Evolutionary conservation across 2,888 invertebrate genomes (phyloP), one percentile per base, ranked within the genome.

Genomic region (Drosophila incognita): DNA sequence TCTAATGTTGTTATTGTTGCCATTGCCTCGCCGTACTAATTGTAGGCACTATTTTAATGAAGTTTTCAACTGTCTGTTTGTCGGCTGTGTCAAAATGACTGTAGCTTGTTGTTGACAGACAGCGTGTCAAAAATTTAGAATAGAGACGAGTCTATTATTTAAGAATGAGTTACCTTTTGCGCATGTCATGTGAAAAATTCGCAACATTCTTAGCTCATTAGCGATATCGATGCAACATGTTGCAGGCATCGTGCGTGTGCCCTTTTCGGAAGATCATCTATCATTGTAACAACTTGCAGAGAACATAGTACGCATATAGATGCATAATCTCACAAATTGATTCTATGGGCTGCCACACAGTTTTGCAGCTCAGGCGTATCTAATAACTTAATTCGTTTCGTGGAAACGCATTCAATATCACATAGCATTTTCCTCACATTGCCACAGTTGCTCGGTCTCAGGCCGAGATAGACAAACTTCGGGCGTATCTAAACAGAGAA

Each of bases 301-400:
- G 66, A 53, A 68, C 61, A 56, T 49, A 10, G 62, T 36, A 63
- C 49, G 51, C 57, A 62, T 48, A 24, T 24, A 36, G 4, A 49
- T 61, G 63, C 57, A 63, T 68, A 76, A 74, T 74, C 82, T 70
- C 62, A 69, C 56, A 81, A 77, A 81, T 77, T 81, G 81, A 82
- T 85, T 79, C 69, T 81, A 51, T 70, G 83, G 53, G 13, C 60
- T 24, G 46, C 46, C 75, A 71, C 56, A 80, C 54, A 76, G 76
- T 76, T 84, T 63, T 74, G 71, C 79, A 70, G 70, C 75, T 71
- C 61, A 66, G 67, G 80, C 85, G 87, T 85, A 58, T 77, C 85
- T 85, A 85, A 85, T 87, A 89, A 87, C 87, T 89, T 85, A 87
- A 85, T 89, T 89, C 89, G 87, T 75, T 85, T 79, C 83, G 80